A percentile compares a stretch with the other conserved stretches of the same genome.
Evolutionary conservation across 2,888 invertebrate genomes (phyloP).

Genomic region (Zygaena filipendulae): DNA sequence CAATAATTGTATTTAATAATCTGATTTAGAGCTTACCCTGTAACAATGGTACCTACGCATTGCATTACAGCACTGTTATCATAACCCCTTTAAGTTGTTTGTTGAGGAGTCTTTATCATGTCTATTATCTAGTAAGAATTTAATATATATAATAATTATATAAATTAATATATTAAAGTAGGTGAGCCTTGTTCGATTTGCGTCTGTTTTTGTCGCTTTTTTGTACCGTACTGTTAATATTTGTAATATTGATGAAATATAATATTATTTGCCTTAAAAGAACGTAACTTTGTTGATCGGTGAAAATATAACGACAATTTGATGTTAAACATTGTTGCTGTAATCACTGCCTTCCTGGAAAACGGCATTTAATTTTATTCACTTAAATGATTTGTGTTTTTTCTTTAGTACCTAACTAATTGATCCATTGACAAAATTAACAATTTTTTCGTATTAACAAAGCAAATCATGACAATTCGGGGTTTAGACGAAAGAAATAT

Average conservation of each 20-base stretch:
- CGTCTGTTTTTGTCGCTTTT: constrained; percentile 51
- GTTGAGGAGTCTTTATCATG: constrained; percentile 65
- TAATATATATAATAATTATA: constrained; percentile 59
- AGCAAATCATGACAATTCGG: too few species aligned
- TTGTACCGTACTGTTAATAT: constrained; percentile 45
- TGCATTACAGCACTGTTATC: constrained; percentile 61
- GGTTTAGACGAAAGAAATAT: too few species aligned
- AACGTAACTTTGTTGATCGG: constrained; percentile 19
- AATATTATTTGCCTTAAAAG: constrained; percentile 5
- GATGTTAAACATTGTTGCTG: too few species aligned
- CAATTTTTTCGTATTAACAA: too few species aligned
- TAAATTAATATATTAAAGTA: constrained; percentile 39
- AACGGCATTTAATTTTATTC: too few species aligned
- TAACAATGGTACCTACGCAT: constrained; percentile 50
- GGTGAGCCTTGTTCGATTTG: constrained; percentile 55
- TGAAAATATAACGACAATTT: too few species aligned
- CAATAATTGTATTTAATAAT: constrained; percentile 23
- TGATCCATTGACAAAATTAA: too few species aligned
- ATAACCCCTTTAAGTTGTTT: constrained; percentile 61
- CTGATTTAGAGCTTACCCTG: constrained; percentile 52
- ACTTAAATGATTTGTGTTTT: too few species aligned
- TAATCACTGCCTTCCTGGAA: constrained; percentile 62
- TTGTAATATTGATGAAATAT: constrained; percentile 21
- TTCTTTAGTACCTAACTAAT: too few species aligned
- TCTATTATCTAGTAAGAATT: constrained; percentile 66